Evolutionary conservation across 2,797 vertebrate genomes (phyloP).

Genomic region (Nothura maculosa): DNA sequence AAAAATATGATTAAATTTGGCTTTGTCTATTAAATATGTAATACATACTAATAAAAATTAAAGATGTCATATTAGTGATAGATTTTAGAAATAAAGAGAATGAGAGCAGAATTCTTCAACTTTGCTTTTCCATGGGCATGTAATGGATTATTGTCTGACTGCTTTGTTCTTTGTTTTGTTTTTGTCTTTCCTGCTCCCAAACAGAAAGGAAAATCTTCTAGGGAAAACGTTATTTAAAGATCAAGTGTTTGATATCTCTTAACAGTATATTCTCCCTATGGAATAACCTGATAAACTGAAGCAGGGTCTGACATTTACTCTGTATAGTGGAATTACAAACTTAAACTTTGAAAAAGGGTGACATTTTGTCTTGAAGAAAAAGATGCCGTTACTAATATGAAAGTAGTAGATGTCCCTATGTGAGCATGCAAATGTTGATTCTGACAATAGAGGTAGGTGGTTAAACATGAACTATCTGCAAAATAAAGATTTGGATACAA

Average conservation of each 20-base stretch:
- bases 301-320: background rate
- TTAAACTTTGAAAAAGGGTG: slow-evolving; percentile 5
- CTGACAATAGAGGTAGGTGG: background rate
- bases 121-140: slow-evolving; percentile 14
- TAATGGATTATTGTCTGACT: slow-evolving; percentile 37
- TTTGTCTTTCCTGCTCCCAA: slow-evolving; percentile 39
- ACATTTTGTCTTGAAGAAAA: background rate
- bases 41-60: background rate
- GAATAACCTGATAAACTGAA: background rate
- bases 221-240: background rate
- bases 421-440: background rate
- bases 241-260: background rate
- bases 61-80: background rate
- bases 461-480: background rate
- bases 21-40: background rate
- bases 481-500: background rate
- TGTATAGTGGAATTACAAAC: background rate
- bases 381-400: background rate
- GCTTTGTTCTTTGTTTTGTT: slow-evolving; percentile 14
- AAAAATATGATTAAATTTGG: background rate
- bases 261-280: background rate
- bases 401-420: background rate
- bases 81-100: slow-evolving; percentile 27
- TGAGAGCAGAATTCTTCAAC: background rate
- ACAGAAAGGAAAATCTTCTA: background rate